Percentiles rank a stretch among this genome's conserved stretches.
phyloP scores from a whole-genome alignment of 2,797 vertebrate genomes.

The Sus cebifrons region DNA sequence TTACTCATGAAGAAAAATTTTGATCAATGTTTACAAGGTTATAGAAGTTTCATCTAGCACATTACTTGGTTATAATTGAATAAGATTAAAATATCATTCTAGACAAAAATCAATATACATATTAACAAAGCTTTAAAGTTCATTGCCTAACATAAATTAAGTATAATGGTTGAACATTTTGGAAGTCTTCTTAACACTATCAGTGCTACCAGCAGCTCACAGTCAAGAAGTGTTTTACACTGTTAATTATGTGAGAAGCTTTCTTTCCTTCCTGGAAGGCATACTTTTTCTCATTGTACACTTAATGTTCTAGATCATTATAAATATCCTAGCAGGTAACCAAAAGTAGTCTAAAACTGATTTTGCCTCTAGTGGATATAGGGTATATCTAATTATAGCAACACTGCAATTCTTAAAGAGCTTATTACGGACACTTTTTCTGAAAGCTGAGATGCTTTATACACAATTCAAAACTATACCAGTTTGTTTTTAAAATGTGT shows the following conservation, averaged over 20 bases:
- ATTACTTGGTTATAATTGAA: conserved; percentile 34
- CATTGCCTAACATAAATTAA: background rate
- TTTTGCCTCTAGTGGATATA: conserved; percentile 44
- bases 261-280: conserved; percentile 52
- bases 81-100: conserved; percentile 20
- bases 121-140: conserved; percentile 51
- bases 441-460: conserved; percentile 68
- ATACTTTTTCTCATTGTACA: conserved; percentile 17
- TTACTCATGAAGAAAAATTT: conserved; percentile 26
- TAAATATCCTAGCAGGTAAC: conserved; percentile 57
- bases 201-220: background rate
- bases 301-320: conserved; percentile 66
- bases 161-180: conserved; percentile 1
- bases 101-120: conserved; percentile 7
- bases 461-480: conserved; percentile 69
- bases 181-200: conserved; percentile 27
- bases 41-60: conserved; percentile 14
- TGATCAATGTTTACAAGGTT: conserved; percentile 65
- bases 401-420: conserved; percentile 25
- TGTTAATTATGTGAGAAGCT: conserved; percentile 57
- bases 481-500: conserved; percentile 82
- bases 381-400: background rate
- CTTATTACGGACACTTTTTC: conserved; percentile 48
- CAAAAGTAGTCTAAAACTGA: conserved; percentile 57
- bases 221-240: conserved; percentile 16